These are phyloP conservation scores for Ophiodon elongatus DNA, from an alignment of 2,113 vertebrate genomes.

Conservation along the genomic window DNA sequence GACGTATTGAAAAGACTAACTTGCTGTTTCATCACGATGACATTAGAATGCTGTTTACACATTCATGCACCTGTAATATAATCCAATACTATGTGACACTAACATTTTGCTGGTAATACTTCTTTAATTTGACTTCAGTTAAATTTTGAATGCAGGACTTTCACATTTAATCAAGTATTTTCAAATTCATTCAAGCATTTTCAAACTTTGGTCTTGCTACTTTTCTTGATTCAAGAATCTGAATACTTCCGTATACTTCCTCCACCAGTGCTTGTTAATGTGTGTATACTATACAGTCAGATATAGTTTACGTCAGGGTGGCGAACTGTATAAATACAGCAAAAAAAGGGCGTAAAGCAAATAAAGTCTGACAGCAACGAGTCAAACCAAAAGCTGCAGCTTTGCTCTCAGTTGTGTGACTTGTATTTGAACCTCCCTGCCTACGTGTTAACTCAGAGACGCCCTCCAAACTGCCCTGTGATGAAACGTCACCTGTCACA, in stretches of 20 bases:
- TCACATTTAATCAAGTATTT: background rate
- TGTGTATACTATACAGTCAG: background rate
- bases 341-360: background rate
- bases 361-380: background rate
- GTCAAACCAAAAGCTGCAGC: background rate
- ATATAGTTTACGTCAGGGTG: too few relatives aligned
- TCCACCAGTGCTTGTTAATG: background rate
- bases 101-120: background rate
- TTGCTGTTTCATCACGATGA: background rate
- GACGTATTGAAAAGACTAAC: background rate
- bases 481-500: constrained; percentile 25
- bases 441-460: constrained; percentile 4
- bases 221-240: background rate
- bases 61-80: background rate
- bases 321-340: background rate
- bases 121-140: background rate
- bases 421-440: constrained; percentile 25
- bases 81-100: background rate
- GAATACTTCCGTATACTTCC: background rate
- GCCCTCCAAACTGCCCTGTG: constrained; percentile 18
- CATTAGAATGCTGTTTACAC: background rate
- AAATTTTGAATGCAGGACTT: background rate
- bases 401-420: constrained; percentile 8
- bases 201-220: background rate
- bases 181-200: background rate